These are phyloP conservation scores for Pachyramphus minor DNA, from an alignment of 2,113 vertebrate species.

Conservation along the genomic window DNA sequence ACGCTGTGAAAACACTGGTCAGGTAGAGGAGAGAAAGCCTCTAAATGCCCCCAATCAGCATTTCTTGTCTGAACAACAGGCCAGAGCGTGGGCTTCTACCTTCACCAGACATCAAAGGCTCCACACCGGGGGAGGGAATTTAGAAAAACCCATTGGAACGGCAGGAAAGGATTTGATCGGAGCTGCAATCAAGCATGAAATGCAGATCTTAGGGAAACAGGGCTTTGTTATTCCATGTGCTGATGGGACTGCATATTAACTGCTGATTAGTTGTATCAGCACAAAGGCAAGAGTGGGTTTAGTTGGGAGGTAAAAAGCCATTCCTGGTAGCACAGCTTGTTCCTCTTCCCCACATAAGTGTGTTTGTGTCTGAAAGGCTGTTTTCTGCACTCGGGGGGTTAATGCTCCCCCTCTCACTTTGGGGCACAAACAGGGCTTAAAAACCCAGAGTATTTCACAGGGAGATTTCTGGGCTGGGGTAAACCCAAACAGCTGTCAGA, in stretches of 20 bases:
- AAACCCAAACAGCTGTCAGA: not conserved
- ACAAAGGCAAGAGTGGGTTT: not conserved
- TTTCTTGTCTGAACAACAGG: not conserved
- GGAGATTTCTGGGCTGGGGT: not conserved
- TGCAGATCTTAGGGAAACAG: conserved; percentile 18
- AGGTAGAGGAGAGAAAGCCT: not conserved
- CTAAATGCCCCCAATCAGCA: not conserved
- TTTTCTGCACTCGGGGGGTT: not conserved
- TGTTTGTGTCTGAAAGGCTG: not conserved
- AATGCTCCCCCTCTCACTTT: conserved; percentile 7
- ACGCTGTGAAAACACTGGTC: not conserved
- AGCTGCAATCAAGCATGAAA: conserved; percentile 15
- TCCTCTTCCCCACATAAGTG: not conserved
- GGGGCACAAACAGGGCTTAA: conserved; percentile 17
- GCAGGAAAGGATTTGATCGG: not conserved
- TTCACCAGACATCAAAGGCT: not conserved
- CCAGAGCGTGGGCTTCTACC: not conserved
- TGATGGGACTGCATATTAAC: conserved; percentile 35
- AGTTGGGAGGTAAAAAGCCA: not conserved
- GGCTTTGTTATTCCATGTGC: conserved; percentile 1
- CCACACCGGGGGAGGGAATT: not conserved
- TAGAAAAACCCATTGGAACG: not conserved
- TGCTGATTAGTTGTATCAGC: conserved; percentile 15
- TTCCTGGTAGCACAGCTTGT: not conserved
- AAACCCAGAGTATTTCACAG: not conserved